Conservation (phyloP, 2,888 invertebrate species). For the Ceraclea dissimilis region DNA sequence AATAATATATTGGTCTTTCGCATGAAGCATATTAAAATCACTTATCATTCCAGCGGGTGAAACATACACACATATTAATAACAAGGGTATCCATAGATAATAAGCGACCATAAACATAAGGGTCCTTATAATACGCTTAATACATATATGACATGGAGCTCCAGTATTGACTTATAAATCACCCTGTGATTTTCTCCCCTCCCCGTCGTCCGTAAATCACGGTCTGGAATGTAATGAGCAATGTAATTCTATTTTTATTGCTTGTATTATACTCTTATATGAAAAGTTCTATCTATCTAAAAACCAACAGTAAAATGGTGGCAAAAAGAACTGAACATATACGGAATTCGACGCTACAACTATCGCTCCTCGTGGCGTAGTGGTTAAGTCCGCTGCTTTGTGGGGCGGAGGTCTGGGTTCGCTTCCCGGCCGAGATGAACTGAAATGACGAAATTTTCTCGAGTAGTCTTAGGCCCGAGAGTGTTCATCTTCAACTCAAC, state of each 20-base stretch:
- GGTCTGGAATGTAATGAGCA: constrained; percentile 10
- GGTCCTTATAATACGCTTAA: neutral
- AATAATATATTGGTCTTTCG: too few species aligned
- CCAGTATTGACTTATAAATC: constrained; percentile 2
- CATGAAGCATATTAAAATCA: constrained; percentile 2
- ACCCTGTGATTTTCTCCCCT: constrained; percentile 1
- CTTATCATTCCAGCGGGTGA: neutral
- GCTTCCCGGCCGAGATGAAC: too few species aligned
- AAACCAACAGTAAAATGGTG: too few species aligned
- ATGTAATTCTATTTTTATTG: constrained; percentile 11
- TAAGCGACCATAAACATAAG: neutral
- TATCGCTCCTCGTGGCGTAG: too few species aligned
- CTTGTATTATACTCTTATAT: constrained; percentile 4
- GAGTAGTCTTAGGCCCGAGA: too few species aligned
- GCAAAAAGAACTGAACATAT: too few species aligned
- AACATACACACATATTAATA: neutral
- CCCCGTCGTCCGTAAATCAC: constrained; percentile 5
- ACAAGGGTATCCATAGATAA: neutral
- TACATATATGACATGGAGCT: neutral
- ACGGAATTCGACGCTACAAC: too few species aligned
- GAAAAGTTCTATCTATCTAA: neutral
- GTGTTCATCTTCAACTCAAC: too few species aligned
- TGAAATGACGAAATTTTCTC: too few species aligned
- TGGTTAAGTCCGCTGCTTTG: too few species aligned
- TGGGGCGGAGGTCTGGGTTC: too few species aligned